Conservation (phyloP, 2,888 invertebrate species). For the Nesidiocoris tenuis region DNA sequence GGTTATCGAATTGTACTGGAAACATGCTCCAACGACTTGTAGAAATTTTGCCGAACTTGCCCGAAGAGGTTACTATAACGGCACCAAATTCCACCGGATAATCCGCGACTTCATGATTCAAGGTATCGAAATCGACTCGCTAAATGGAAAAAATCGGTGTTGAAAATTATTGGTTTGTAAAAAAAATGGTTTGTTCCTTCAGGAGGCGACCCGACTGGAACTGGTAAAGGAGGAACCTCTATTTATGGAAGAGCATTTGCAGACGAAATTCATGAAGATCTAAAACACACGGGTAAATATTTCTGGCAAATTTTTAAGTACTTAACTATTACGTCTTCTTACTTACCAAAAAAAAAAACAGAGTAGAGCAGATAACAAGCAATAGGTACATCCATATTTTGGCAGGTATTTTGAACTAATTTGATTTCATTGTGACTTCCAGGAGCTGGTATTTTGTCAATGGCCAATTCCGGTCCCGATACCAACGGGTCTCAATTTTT, state of each 20-base stretch:
- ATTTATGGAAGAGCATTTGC: conserved; percentile 94
- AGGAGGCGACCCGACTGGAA: conserved; percentile 94
- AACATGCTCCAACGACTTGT: conserved; percentile 96
- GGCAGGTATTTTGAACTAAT: too few relatives aligned
- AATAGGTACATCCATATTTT: too few relatives aligned
- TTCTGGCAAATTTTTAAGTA: too few relatives aligned
- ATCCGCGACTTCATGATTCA: conserved; percentile 93
- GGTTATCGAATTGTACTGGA: conserved; percentile 94
- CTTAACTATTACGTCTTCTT: too few relatives aligned
- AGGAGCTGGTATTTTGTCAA: conserved; percentile 76
- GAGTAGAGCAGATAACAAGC: too few relatives aligned
- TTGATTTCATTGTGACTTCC: too few relatives aligned
- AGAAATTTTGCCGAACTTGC: conserved; percentile 95
- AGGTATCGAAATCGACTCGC: too few relatives aligned
- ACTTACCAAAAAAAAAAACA: too few relatives aligned
- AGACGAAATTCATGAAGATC: conserved; percentile 90
- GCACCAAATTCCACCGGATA: conserved; percentile 92
- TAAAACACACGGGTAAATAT: conserved; percentile 93
- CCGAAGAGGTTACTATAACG: conserved; percentile 92
- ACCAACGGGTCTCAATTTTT: conserved; percentile 99
- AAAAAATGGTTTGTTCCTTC: too few relatives aligned
- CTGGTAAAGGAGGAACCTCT: conserved; percentile 92
- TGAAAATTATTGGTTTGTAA: too few relatives aligned
- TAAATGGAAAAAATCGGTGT: too few relatives aligned
- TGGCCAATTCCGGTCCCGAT: conserved; percentile 98